A percentile compares a stretch with the other conserved stretches of the same genome.
Conservation (phyloP, 2,888 invertebrate species). For the Pediacus dermestoides region DNA sequence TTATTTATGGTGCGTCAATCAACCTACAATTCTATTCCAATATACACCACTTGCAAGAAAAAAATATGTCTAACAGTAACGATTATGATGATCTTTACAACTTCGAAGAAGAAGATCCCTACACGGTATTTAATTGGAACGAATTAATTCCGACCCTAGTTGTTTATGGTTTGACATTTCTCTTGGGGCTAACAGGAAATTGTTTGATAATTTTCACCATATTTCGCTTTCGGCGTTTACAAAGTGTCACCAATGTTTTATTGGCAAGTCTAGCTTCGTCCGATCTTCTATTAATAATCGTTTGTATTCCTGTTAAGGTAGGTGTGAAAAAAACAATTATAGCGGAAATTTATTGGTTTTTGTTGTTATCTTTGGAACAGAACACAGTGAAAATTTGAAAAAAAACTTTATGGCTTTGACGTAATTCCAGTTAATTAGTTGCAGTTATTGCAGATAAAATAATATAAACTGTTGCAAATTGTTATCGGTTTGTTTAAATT, state of each 20-base stretch:
- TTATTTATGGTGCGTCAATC: too few relatives aligned
- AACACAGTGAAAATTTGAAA: too few relatives aligned
- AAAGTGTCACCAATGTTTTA: conserved; percentile 64
- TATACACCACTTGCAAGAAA: neutral
- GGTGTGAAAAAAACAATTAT: too few relatives aligned
- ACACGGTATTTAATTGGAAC: conserved; percentile 52
- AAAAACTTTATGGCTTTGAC: too few relatives aligned
- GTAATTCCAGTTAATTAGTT: too few relatives aligned
- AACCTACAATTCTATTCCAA: too few relatives aligned
- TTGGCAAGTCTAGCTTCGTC: conserved; percentile 66
- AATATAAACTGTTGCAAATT: conserved; percentile 4
- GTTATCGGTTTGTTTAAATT: conserved; percentile 2
- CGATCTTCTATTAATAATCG: conserved; percentile 63
- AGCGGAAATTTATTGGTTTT: too few relatives aligned
- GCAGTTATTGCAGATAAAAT: too few relatives aligned
- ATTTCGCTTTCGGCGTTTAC: conserved; percentile 55
- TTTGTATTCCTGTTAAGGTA: conserved; percentile 72
- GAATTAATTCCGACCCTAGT: conserved; percentile 57
- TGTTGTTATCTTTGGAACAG: too few relatives aligned
- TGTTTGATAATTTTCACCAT: conserved; percentile 57
- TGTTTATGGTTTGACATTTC: conserved; percentile 58
- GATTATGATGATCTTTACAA: conserved; percentile 38
- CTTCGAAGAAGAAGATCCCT: conserved; percentile 52
- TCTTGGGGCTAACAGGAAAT: conserved; percentile 60
- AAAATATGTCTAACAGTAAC: conserved; percentile 14